Percentiles rank a stretch among this genome's conserved stretches.
These are phyloP conservation scores for Stenchaetothrips biformis DNA, from an alignment of 2,888 invertebrate species.

Conservation along the genomic window DNA sequence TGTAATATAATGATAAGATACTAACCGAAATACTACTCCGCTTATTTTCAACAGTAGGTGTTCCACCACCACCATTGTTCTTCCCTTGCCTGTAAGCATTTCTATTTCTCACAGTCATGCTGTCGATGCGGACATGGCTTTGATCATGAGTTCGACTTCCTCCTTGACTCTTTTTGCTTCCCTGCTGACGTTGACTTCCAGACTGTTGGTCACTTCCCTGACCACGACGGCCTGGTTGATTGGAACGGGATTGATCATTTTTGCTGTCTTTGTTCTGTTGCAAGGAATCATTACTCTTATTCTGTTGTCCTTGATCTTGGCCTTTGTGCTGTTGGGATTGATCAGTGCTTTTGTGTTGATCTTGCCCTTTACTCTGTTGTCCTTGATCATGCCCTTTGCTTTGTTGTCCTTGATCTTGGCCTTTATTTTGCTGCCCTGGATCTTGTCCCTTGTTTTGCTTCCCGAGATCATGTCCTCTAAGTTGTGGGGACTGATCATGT, in stretches of 20 bases:
- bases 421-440: background rate
- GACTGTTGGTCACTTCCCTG: background rate
- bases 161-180: background rate
- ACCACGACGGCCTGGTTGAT: background rate
- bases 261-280: too few relatives aligned
- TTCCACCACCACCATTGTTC: background rate
- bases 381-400: background rate
- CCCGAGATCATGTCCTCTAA: too few relatives aligned
- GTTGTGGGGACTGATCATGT: too few relatives aligned
- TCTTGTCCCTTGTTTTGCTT: background rate
- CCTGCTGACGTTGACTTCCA: background rate
- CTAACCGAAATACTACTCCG: constrained; percentile 5
- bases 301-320: background rate
- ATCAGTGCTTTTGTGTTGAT: background rate
- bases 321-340: background rate
- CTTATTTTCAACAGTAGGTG: background rate
- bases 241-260: background rate
- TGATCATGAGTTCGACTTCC: background rate
- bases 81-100: background rate
- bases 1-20: background rate
- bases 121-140: background rate
- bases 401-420: background rate
- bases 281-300: too few relatives aligned
- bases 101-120: background rate
- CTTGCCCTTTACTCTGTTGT: background rate